Percentiles rank a stretch among this genome's conserved stretches.
These are phyloP conservation scores for Trichoplax adhaerens DNA, from an alignment of 37 sponge, comb jelly and placozoan genomes.

Conservation along the genomic window DNA sequence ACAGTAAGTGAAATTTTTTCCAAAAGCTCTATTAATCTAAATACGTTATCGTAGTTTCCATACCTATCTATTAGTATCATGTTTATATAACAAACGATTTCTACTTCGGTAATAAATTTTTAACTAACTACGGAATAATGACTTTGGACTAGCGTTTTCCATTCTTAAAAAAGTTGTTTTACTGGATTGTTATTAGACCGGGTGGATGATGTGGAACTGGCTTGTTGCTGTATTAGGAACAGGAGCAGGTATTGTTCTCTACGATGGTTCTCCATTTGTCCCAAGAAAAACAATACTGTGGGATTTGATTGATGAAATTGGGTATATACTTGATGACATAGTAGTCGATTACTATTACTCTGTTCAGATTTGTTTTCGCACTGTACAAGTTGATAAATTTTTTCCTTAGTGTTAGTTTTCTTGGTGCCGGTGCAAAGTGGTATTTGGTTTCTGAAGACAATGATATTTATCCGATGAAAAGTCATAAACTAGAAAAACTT, in stretches of 20 bases:
- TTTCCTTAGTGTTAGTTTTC: conserved; percentile 46
- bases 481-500: conserved; percentile 64
- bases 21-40: too few relatives aligned
- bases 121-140: too few relatives aligned
- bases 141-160: too few relatives aligned
- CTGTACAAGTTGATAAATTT: too few relatives aligned
- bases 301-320: conserved; percentile 67
- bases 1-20: conserved; percentile 33
- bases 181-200: conserved; percentile 34
- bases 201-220: conserved; percentile 99
- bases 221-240: conserved; percentile 69
- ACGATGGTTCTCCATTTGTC: conserved; percentile 92
- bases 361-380: too few relatives aligned
- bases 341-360: too few relatives aligned
- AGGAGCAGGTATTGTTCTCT: conserved; percentile 72
- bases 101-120: too few relatives aligned
- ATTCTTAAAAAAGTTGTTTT: too few relatives aligned
- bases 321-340: conserved; percentile 17
- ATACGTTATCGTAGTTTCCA: too few relatives aligned
- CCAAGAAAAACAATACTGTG: conserved; percentile 64
- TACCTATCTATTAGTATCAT: too few relatives aligned
- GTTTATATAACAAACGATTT: too few relatives aligned
- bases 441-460: conserved; percentile 73
- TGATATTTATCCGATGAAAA: conserved; percentile 30
- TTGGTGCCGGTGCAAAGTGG: conserved; percentile 93